Evolutionary conservation across 2,888 invertebrate genomes (phyloP).

Genomic region (Chalcis sispes): DNA sequence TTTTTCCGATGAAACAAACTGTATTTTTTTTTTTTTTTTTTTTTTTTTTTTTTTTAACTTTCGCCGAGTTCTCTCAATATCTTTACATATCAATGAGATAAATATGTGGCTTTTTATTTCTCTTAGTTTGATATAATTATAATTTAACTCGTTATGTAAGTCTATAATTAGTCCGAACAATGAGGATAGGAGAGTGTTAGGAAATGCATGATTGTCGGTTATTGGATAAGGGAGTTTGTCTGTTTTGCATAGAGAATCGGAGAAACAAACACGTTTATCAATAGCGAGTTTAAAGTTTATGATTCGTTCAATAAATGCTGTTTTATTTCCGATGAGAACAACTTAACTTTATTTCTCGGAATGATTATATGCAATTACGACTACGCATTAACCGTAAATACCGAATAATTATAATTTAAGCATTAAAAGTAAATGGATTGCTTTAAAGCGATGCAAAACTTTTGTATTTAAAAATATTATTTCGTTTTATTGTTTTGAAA

Average conservation of each 20-base stretch:
- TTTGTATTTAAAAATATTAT: no score
- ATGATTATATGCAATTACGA: no score
- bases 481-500: no score
- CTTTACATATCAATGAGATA: no score
- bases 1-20: no score
- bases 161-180: neutral
- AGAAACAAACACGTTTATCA: constrained; percentile 24
- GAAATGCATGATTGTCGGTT: neutral
- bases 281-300: neutral
- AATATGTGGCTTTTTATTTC: neutral
- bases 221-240: neutral
- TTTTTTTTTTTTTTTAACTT: no score
- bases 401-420: no score
- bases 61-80: no score
- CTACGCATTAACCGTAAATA: no score
- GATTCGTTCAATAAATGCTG: neutral
- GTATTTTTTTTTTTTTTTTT: neutral
- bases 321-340: neutral
- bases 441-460: no score
- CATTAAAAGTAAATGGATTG: no score
- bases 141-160: neutral
- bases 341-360: constrained; percentile 1
- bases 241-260: neutral
- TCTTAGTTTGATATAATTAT: neutral
- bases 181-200: neutral